Evolutionary conservation across 2,888 invertebrate species (phyloP).

Genomic region (Petrophora chlorosata): DNA sequence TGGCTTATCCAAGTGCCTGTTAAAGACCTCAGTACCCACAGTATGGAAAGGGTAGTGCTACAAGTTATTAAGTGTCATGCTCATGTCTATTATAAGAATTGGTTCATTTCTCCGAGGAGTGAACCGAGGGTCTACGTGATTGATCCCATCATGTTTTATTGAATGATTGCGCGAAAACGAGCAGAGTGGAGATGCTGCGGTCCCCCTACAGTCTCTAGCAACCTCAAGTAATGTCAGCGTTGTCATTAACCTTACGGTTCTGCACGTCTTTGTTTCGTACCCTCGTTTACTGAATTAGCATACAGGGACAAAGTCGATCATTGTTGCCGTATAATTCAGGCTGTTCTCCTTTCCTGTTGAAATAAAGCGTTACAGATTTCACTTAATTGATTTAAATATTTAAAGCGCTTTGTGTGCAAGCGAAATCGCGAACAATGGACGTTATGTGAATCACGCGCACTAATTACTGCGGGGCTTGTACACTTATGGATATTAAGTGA

Average conservation of each 20-base stretch:
- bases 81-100: slow-evolving; percentile 46
- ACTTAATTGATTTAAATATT: slow-evolving; percentile 35
- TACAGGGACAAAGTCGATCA: slow-evolving; percentile 19
- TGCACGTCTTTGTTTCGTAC: slow-evolving; percentile 22
- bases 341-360: slow-evolving; percentile 28
- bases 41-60: too few relatives aligned
- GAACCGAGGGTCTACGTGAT: slow-evolving; percentile 77
- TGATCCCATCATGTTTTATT: slow-evolving; percentile 78
- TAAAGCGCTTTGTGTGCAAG: slow-evolving; percentile 40
- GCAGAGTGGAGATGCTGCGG: slow-evolving; percentile 63
- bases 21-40: too few relatives aligned
- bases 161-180: slow-evolving; percentile 82
- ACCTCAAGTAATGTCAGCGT: slow-evolving; percentile 60
- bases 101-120: slow-evolving; percentile 75
- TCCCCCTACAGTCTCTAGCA: slow-evolving; percentile 66
- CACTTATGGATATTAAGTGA: slow-evolving; percentile 56
- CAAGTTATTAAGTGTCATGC: slow-evolving; percentile 12
- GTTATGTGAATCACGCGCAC: slow-evolving; percentile 60
- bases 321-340: slow-evolving; percentile 16
- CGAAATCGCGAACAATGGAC: slow-evolving; percentile 58
- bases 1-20: too few relatives aligned
- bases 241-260: slow-evolving; percentile 68
- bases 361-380: slow-evolving; percentile 32
- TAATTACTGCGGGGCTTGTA: slow-evolving; percentile 47
- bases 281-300: slow-evolving; percentile 24